Evolutionary conservation across 1,140 invertebrate species (phyloP).

Genomic region (Rhagoletis pomonella): DNA sequence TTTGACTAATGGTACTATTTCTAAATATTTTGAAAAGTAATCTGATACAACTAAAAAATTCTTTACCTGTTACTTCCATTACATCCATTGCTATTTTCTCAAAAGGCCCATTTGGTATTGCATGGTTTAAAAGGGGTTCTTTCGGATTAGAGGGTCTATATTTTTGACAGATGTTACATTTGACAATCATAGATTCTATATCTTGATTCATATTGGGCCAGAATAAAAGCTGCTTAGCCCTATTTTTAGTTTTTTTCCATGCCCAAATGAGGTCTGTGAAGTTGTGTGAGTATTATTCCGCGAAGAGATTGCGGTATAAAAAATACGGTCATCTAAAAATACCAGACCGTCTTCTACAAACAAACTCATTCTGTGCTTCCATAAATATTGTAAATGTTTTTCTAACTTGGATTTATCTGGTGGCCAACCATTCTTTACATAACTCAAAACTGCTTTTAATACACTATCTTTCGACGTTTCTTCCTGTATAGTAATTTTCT

Average conservation of each 20-base stretch:
- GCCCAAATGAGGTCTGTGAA: constrained; percentile 14
- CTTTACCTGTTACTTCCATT: neutral
- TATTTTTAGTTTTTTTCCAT: constrained; percentile 45
- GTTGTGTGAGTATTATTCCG: neutral
- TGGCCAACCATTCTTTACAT: neutral
- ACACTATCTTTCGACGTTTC: neutral
- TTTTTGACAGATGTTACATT: constrained; percentile 37
- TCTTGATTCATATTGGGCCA: constrained; percentile 47
- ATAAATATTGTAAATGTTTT: neutral
- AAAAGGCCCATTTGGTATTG: neutral
- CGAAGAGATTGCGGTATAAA: constrained; percentile 22
- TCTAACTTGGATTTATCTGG: neutral
- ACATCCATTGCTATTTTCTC: neutral
- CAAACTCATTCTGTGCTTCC: constrained; percentile 28
- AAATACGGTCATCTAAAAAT: constrained; percentile 51
- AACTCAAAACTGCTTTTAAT: neutral
- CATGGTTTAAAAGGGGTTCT: neutral
- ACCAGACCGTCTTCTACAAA: constrained; percentile 53
- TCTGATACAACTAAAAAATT: constrained; percentile 64
- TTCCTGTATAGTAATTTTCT: neutral
- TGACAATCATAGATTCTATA: constrained; percentile 8
- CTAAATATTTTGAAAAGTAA: constrained; percentile 68
- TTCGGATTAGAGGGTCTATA: neutral
- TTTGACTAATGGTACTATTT: constrained; percentile 40
- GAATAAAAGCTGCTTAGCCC: constrained; percentile 8